These are phyloP conservation scores for Planiliza haematocheilus DNA, from an alignment of 2,113 vertebrate genomes.

Conservation along the genomic window DNA sequence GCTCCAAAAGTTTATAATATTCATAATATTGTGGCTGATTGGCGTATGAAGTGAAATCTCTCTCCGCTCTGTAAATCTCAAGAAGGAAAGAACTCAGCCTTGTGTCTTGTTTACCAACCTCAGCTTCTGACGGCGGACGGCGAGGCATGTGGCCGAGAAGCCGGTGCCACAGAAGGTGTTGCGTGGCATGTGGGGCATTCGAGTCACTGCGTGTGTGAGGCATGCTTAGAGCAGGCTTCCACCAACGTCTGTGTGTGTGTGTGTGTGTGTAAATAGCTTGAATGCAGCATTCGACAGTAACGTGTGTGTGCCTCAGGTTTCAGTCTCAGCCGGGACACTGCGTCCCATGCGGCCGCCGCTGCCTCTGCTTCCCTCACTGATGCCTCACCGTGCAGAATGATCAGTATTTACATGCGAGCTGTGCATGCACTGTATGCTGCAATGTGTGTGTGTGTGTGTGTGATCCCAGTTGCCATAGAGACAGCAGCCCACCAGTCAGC, in stretches of 20 bases:
- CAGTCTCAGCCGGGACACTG: conserved; percentile 20
- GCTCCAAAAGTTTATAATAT: too few species aligned
- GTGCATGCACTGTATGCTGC: conserved; percentile 2
- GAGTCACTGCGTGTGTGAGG: conserved; percentile 26
- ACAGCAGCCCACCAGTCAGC: conserved; percentile 17
- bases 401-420: conserved; percentile 11
- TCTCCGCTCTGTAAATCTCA: background rate
- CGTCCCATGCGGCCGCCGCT: conserved; percentile 8
- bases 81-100: background rate
- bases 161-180: conserved; percentile 18
- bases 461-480: conserved; percentile 18
- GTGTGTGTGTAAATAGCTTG: conserved; percentile 37
- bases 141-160: background rate
- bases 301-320: conserved; percentile 51
- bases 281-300: conserved; percentile 38
- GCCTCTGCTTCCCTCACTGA: conserved; percentile 21
- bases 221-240: conserved; percentile 29
- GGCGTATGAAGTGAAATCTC: too few species aligned
- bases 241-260: background rate
- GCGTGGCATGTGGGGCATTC: conserved; percentile 29
- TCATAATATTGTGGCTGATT: too few species aligned
- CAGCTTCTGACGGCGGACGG: background rate
- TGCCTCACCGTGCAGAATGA: conserved; percentile 3
- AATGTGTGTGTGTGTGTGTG: background rate
- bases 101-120: conserved; percentile 13